Percentiles rank a stretch among this genome's conserved stretches.
Conservation (phyloP, 2,888 invertebrate species). For the Psococerastis gibbosa region DNA sequence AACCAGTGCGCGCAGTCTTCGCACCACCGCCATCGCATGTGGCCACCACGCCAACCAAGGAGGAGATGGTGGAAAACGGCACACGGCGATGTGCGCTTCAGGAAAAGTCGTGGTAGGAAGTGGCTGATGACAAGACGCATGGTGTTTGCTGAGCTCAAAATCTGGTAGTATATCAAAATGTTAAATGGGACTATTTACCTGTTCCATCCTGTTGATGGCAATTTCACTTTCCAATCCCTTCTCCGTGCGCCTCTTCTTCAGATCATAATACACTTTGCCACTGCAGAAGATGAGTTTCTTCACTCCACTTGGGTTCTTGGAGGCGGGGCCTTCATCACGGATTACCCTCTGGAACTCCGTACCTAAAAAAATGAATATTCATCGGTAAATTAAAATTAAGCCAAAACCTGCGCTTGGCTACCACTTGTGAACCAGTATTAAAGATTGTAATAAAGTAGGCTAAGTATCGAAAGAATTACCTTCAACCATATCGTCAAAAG, state of each 20-base stretch:
- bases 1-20: no score
- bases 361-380: constrained; percentile 3
- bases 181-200: no score
- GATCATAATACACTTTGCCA: constrained; percentile 84
- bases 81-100: no score
- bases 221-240: constrained; percentile 50
- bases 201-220: constrained; percentile 40
- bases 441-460: not conserved
- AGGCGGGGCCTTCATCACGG: constrained; percentile 53
- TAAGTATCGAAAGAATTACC: constrained; percentile 23
- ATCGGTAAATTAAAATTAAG: not conserved
- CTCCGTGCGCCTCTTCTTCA: constrained; percentile 58
- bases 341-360: constrained; percentile 36
- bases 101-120: no score
- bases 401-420: not conserved
- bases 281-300: constrained; percentile 79
- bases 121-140: no score
- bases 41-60: no score
- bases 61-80: no score
- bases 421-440: not conserved
- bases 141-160: no score
- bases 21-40: no score
- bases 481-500: constrained; percentile 83
- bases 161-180: no score
- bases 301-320: constrained; percentile 44